phyloP scores from a whole-genome alignment of 2,797 vertebrate species.

The Nothura maculosa region DNA sequence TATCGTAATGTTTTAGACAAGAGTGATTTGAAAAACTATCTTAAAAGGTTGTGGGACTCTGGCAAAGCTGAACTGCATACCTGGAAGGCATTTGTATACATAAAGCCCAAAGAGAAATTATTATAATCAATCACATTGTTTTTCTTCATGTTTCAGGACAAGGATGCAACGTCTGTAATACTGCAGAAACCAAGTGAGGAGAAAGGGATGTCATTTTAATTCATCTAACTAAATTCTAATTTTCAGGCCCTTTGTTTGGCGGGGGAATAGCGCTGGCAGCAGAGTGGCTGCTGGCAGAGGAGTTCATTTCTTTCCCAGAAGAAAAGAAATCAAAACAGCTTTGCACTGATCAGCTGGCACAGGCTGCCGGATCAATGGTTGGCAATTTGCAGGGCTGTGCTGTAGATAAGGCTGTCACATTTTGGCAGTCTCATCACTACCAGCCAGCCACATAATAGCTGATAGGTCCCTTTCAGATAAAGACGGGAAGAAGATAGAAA shows the following conservation, averaged over 20 bases:
- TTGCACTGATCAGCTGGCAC: slow-evolving; percentile 66
- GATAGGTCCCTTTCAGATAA: slow-evolving; percentile 68
- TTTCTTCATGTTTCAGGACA: slow-evolving; percentile 4
- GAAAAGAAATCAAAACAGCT: slow-evolving; percentile 71
- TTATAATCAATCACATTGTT: slow-evolving; percentile 26
- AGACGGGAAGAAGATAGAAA: slow-evolving; percentile 61
- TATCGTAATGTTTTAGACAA: neutral
- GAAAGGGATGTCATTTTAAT: slow-evolving; percentile 46
- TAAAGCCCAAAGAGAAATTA: neutral
- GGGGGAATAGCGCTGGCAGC: slow-evolving; percentile 53
- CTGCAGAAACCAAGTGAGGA: neutral
- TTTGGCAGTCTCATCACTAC: slow-evolving; percentile 74
- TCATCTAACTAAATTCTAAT: slow-evolving; percentile 58
- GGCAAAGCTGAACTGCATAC: neutral
- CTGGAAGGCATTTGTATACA: neutral
- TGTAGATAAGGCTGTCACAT: slow-evolving; percentile 79
- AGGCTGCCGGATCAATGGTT: slow-evolving; percentile 73
- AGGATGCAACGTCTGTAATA: neutral
- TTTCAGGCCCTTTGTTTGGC: slow-evolving; percentile 46
- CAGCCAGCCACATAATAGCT: slow-evolving; percentile 77
- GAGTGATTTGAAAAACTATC: neutral
- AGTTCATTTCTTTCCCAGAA: slow-evolving; percentile 69
- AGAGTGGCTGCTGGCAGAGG: slow-evolving; percentile 27
- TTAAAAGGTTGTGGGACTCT: neutral
- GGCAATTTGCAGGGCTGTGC: slow-evolving; percentile 78